Evolutionary conservation across 1,140 invertebrate species (phyloP).

Genomic region (Bombyx mandarina): DNA sequence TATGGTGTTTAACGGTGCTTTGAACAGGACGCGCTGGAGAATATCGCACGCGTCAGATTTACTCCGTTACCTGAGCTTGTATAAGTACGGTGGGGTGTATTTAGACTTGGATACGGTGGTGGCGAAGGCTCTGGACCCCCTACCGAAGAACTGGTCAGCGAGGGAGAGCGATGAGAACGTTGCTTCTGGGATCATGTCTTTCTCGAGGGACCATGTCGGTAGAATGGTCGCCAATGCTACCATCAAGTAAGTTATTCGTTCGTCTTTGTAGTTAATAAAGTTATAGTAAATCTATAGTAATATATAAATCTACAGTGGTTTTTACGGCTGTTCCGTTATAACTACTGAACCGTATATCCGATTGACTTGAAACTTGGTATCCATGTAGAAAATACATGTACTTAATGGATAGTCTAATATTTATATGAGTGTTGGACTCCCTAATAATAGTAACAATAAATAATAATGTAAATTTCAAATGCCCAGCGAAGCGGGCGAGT

Average conservation of each 20-base stretch:
- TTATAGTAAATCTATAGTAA: no score
- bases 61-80: conserved; percentile 79
- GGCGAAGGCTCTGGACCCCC: conserved; percentile 72
- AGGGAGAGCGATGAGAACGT: conserved; percentile 74
- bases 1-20: conserved; percentile 39
- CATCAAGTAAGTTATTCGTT: conserved; percentile 44
- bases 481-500: no score
- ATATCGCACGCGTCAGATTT: conserved; percentile 78
- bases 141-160: conserved; percentile 76
- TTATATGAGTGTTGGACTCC: no score
- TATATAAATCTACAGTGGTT: no score
- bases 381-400: no score
- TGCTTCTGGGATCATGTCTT: conserved; percentile 77
- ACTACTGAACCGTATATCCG: no score
- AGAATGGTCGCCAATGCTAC: conserved; percentile 73
- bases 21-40: conserved; percentile 72
- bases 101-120: conserved; percentile 84
- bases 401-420: no score
- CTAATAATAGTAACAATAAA: no score
- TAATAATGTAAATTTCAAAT: no score
- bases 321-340: no score
- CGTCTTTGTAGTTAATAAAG: not conserved
- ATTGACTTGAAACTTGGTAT: no score
- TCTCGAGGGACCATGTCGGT: conserved; percentile 72
- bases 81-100: conserved; percentile 85